Percentiles rank a stretch among this genome's conserved stretches.
Evolutionary conservation across 1,140 invertebrate species (phyloP).

Genomic region (Epicauta chinensis): DNA sequence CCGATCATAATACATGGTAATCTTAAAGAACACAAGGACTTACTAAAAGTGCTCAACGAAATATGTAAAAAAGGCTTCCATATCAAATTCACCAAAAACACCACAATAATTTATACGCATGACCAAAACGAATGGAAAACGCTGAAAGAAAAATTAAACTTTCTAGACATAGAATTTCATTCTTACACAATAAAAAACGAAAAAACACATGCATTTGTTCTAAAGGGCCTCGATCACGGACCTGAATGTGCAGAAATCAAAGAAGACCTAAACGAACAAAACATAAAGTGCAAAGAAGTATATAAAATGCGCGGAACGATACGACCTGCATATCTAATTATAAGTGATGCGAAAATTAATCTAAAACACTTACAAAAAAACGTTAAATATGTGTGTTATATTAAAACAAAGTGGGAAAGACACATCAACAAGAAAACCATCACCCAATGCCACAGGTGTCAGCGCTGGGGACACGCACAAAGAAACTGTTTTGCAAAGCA

Average conservation of each 20-base stretch:
- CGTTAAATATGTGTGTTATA: background rate
- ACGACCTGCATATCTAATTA: background rate
- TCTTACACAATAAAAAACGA: slow-evolving; percentile 8
- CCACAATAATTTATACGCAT: too few relatives aligned
- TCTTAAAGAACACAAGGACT: too few relatives aligned
- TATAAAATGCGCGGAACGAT: slow-evolving; percentile 2
- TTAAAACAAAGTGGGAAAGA: slow-evolving; percentile 22
- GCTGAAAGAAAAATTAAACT: background rate
- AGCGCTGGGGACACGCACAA: slow-evolving; percentile 38
- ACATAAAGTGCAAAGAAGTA: background rate
- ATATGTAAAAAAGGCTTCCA: too few relatives aligned
- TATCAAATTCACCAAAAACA: too few relatives aligned
- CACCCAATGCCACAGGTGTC: slow-evolving; percentile 35
- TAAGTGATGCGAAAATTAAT: background rate
- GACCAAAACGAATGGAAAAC: too few relatives aligned
- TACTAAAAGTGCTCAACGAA: too few relatives aligned
- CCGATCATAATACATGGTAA: too few relatives aligned
- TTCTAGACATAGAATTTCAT: slow-evolving; percentile 1
- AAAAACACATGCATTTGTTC: slow-evolving; percentile 12
- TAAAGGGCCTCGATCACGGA: slow-evolving; percentile 4
- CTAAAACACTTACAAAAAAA: background rate
- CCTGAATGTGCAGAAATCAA: slow-evolving; percentile 1
- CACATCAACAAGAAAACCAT: slow-evolving; percentile 23
- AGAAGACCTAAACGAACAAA: background rate
- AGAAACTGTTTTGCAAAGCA: slow-evolving; percentile 28